Base-by-base conservation (phyloP, 2,113 vertebrate species). In the Odocoileus virginianus region DNA sequence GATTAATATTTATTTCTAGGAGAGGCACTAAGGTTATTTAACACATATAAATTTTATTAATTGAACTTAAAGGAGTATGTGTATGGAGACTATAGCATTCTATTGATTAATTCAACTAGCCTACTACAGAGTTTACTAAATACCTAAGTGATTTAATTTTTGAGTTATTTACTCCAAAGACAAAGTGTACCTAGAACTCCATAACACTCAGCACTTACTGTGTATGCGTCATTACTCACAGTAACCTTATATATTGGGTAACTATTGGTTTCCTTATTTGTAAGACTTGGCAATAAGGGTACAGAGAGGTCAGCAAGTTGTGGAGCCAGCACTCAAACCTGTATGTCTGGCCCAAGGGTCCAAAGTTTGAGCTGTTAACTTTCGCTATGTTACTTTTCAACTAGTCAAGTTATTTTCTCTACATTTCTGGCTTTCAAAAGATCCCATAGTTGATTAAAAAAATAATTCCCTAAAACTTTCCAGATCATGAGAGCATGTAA, bases 391-490 rank as follows among this genome's bases (percentile, higher is more conserved):
- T 87, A 74, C 12, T 92, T 76, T 47, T 87, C 45, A 74, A 88
- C 54, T 87, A 95, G 40, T 36, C 7, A 81, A 92, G 40, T 90
- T 90, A 87, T 92, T 97, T 95, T 89, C 47, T 74, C 30, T 87
- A 55, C 7, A 79, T 40, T 92, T 95, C n/a, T 79, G 19, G 4
- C 54, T 97, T 95, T 97, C 91, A 92, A 47, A 97, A 95, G 71
- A 81, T 79, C 84, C 33, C 30, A 71, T 54, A 55, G 21, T 67
- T 96, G 43, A 95, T 87, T 96, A 16, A 52, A 81, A 78, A 92
- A 95, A 89, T 47, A 92, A 95, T 89, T 12, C 2, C 36, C 78
- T 92, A 79, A 97, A 96, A 88, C 54, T 87, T 97, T 97, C 74
- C 96, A 97, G 89, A 89, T 92, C 27, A 84, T 89, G 76, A 96